Base-by-base conservation (phyloP, 2,113 vertebrate species). In the Aphelocoma coerulescens region DNA sequence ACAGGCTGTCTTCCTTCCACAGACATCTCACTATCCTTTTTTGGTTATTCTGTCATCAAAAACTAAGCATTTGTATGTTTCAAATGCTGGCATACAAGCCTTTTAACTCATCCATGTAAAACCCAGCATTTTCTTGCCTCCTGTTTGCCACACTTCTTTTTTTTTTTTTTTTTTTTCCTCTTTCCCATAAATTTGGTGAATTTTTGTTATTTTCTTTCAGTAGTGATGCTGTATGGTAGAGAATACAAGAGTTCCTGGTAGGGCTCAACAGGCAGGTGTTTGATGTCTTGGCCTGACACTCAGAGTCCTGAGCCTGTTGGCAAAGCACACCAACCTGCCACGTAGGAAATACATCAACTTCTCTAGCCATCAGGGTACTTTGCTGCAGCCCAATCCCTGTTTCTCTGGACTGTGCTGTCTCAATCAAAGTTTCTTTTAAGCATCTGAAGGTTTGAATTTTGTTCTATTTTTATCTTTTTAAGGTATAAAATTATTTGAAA, bases 361-460 rank as follows among this genome's bases (percentile, higher is more conserved):
- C 20, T 65, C 3, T 2, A 16, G 6, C 21, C 16, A 37, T 33
- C 5, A 32, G 7, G 1, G 1, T 49, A 22, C 6, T 13, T 44
- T 86, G 21, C 13, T 37, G 14, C 52, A 32, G 24, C 17, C 10
- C 41, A 30, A 7, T 59, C 27, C 18, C 11, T 84, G 16, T 39
- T 48, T 28, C 7, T 54, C 44, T 84, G 65, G 5, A 27, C n/a
- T 43, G 12, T 35, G 11, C 30, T 80, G 17, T 20, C 17, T 58
- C 61, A 54, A 28, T 28, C 6, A 62, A 75, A 54, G 15, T 22
- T 49, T 35, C 10, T 78, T 78, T 51, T 44, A 69, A 13, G 7
- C 26, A 3, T 75, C 5, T 33, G 54, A 71, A 59, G 7, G 3
- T 27, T 41, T 85, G n/a, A 63, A 48, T 51, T 71, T 19, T 39